Base-by-base conservation (phyloP, 2,888 invertebrate genomes). In the Orthosia cruda region DNA sequence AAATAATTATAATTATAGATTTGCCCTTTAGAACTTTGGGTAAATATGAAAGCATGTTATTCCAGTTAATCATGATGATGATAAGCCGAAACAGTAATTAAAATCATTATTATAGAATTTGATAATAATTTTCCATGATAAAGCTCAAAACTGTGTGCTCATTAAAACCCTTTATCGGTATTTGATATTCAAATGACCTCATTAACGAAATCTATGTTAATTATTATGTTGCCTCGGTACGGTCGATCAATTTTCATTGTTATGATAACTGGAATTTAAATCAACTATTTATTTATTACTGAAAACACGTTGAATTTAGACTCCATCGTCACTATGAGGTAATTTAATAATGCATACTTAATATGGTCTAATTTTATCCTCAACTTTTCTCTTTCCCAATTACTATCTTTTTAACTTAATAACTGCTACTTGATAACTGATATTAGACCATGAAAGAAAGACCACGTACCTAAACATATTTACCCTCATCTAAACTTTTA, bases 81-180 rank as follows among this genome's bases (percentile, higher is more conserved):
- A 73, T 40, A 18, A 2, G 3, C 11, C 23, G 23, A 40, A 23
- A 0, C 23, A 52, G 4, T 32, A n/a, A 50, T 73, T 59, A 64
- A 58, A 26, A 64, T 54, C n/a, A 47, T 74, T n/a, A 23, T 47
- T 23, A 50, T 4, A 57, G 3, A 66, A 57, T 58, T 32, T 49
- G 4, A 54, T 47, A 50, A 59, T 55, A 32, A 69, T 66, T 71
- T 55, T 63, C 40, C 13, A 58, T n/a, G 58, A 72, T 75, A 64
- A 80, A 50, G 26, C 52, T 40, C 26, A 58, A 49, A 70, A 67
- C 16, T 13, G 40, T 26, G 9, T 23, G 18, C 47, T 80, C 54
- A 84, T 82, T 84, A 82, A 75, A 74, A 64, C 23, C 32, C n/a
- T 61, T 71, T 72, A 82, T 84, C 81, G 52, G 45, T 47, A 71